phyloP scores from a whole-genome alignment of 2,888 invertebrate species.

The Scrobipalpa costella region DNA sequence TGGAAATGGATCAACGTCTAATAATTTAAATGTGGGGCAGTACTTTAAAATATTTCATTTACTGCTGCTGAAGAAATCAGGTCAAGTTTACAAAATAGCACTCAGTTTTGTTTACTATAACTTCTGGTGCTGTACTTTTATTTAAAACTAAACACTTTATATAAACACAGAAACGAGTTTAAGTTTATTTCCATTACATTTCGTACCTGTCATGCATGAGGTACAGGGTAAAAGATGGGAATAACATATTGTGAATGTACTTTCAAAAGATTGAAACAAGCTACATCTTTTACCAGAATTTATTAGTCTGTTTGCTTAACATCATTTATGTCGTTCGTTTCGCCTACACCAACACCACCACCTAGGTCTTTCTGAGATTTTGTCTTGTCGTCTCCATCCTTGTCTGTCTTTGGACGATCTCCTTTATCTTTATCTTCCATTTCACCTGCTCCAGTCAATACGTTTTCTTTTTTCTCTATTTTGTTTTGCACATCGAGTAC shows the following conservation, averaged over 20 bases:
- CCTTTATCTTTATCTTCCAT: constrained; percentile 38
- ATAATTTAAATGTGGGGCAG: no score
- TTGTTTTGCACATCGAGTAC: constrained; percentile 55
- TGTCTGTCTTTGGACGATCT: constrained; percentile 28
- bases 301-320: not conserved
- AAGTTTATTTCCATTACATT: no score
- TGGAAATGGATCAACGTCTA: no score
- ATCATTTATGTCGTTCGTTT: constrained; percentile 6
- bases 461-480: constrained; percentile 39
- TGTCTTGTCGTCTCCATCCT: not conserved
- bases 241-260: no score
- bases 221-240: no score
- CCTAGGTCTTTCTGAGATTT: not conserved
- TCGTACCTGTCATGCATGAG: no score
- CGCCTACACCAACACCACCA: not conserved
- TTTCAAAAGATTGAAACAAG: no score
- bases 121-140: no score
- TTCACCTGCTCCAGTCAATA: not conserved
- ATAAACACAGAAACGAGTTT: no score
- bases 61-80: not conserved
- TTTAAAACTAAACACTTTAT: no score
- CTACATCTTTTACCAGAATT: not conserved
- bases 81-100: not conserved
- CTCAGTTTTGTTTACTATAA: no score
- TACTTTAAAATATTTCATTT: not conserved